Base-by-base conservation (phyloP, 1,140 invertebrate genomes). In the Pectinophora gossypiella region DNA sequence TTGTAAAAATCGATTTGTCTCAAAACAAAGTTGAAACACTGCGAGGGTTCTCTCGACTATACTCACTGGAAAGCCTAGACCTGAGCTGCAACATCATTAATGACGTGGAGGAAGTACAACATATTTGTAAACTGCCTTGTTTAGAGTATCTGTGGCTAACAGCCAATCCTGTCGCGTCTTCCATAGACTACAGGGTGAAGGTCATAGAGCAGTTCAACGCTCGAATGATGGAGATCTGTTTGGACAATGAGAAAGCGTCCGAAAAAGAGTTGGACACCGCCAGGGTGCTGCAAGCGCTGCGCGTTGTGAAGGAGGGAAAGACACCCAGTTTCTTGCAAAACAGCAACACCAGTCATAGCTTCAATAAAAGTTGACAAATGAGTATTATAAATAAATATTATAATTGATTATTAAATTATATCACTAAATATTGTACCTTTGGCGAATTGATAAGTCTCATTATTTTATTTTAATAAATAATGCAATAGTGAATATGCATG, bases 261-360 rank as follows among this genome's bases (percentile, higher is more conserved):
- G 93, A 96, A 72, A 94, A 94, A 64, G 97, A 99, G 85, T 77
- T 98, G 40, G 97, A 98, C 72, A 98, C 95, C 10, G 96, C 97
- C 0, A 92, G 95, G 27, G 93, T 98, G 10, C 85, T 97, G 40
- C 94, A 96, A 76, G 97, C 97, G 0, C 88, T 98, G 47, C 90
- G 94, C 67, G 93, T 87, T 3, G 82, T 89, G 0, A 88, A 87
- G 44, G 87, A 88, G 64, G 80, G 84, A 5, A 89, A 87, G 50
- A 77, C 70, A 1, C 87, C 87, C 0, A 84, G 67, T 50, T 89
- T 89, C 53, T 57, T 88, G 42, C 62, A 82, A 15, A 84, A 81
- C 46, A 84, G 73, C 48, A 76, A 83, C 38, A 71, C 78, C 3
- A 87, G 65, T 48, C 78, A 79, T 48, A 83, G 74, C 48, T 84